phyloP scores from a whole-genome alignment of 2,888 invertebrate species.

The Trypoxylon attenuatum region DNA sequence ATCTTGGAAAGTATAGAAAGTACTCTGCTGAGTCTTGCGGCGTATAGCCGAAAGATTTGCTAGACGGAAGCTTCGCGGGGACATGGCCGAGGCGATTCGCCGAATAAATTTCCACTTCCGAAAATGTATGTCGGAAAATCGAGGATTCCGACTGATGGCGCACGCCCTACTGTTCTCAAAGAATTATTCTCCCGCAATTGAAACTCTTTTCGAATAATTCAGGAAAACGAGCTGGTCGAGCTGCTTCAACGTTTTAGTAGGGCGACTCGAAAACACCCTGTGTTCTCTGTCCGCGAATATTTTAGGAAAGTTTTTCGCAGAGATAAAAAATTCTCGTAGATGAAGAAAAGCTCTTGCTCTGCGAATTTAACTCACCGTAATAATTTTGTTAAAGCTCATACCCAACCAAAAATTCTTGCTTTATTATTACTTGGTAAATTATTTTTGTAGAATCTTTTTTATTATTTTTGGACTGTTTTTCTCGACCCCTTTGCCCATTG shows the following conservation, averaged over 20 bases:
- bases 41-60: conserved; percentile 47
- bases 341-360: too few relatives aligned
- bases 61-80: conserved; percentile 29
- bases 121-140: conserved; percentile 56
- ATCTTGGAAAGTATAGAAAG: conserved; percentile 12
- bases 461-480: too few relatives aligned
- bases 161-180: not conserved
- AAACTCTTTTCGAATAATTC: conserved; percentile 2
- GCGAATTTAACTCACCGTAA: too few relatives aligned
- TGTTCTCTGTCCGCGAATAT: not conserved
- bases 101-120: conserved; percentile 59
- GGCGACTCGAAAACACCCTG: too few relatives aligned
- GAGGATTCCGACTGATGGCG: conserved; percentile 4
- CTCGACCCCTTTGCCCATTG: too few relatives aligned
- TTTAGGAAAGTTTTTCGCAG: not conserved
- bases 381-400: too few relatives aligned
- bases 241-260: too few relatives aligned
- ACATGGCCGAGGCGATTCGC: conserved; percentile 1
- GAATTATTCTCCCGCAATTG: conserved; percentile 8
- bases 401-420: too few relatives aligned
- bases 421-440: too few relatives aligned
- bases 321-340: not conserved
- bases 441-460: too few relatives aligned
- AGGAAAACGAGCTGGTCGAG: not conserved
- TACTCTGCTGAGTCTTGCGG: not conserved